A percentile compares a stretch with the other conserved stretches of the same genome.
These are phyloP conservation scores for Phalanger gymnotis DNA, from an alignment of 2,797 vertebrate species.

Conservation along the genomic window DNA sequence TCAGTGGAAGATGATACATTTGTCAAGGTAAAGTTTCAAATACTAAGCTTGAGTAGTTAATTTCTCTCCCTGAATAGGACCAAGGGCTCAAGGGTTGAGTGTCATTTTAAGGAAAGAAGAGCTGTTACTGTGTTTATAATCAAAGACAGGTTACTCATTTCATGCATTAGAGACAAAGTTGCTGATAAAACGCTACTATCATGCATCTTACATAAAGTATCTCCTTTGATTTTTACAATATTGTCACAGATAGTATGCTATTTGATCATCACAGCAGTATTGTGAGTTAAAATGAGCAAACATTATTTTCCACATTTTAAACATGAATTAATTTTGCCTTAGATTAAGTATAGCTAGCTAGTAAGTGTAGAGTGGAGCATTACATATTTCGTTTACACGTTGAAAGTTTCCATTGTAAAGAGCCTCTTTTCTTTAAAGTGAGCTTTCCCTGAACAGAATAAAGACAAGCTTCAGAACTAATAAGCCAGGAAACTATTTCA, in stretches of 20 bases:
- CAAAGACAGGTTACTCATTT: not conserved
- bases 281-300: not conserved
- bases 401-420: not conserved
- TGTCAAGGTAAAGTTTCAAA: constrained; percentile 89
- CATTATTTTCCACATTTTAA: not conserved
- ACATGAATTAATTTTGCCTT: not conserved
- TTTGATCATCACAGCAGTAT: not conserved
- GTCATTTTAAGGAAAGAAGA: not conserved
- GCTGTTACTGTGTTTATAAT: not conserved
- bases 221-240: not conserved
- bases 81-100: not conserved
- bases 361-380: not conserved
- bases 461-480: not conserved
- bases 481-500: not conserved
- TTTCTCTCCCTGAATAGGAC: not conserved
- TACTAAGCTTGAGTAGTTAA: constrained; percentile 51
- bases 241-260: not conserved
- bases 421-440: not conserved
- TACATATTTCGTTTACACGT: not conserved
- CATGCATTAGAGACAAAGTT: not conserved
- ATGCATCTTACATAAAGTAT: not conserved
- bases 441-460: not conserved
- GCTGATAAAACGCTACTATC: not conserved
- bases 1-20: constrained; percentile 91
- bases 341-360: not conserved